phyloP scores from a whole-genome alignment of 2,888 invertebrate species.

The Heliconius aoede region DNA sequence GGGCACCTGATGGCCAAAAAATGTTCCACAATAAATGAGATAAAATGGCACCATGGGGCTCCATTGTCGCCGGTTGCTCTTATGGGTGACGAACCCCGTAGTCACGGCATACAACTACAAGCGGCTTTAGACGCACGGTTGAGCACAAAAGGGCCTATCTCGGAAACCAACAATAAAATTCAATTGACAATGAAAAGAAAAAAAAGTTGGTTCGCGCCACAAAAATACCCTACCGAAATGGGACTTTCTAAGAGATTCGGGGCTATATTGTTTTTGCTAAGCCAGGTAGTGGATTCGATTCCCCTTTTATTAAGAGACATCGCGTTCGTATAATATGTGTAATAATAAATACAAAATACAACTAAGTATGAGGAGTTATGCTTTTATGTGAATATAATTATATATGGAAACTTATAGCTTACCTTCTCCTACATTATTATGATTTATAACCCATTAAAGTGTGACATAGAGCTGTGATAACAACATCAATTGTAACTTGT shows the following conservation, averaged over 20 bases:
- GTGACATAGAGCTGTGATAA: neutral
- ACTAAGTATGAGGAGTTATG: neutral
- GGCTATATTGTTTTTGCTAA: slow-evolving; percentile 73
- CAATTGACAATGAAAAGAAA: slow-evolving; percentile 79
- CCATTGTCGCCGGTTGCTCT: slow-evolving; percentile 76
- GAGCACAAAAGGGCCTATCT: slow-evolving; percentile 79
- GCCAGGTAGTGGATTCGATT: slow-evolving; percentile 64
- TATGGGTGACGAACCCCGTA: slow-evolving; percentile 59
- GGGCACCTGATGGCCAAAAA: slow-evolving; percentile 70
- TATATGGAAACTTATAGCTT: neutral
- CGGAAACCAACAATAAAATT: slow-evolving; percentile 82
- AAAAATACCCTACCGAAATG: slow-evolving; percentile 76
- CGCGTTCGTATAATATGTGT: slow-evolving; percentile 28
- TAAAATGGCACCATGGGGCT: slow-evolving; percentile 75
- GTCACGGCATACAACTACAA: slow-evolving; percentile 62
- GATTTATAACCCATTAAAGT: slow-evolving; percentile 18
- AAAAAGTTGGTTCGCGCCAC: slow-evolving; percentile 70
- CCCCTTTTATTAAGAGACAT: slow-evolving; percentile 46
- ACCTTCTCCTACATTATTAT: neutral
- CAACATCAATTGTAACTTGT: slow-evolving; percentile 2
- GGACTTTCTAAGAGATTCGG: slow-evolving; percentile 74
- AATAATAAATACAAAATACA: slow-evolving; percentile 33
- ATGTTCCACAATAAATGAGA: slow-evolving; percentile 71
- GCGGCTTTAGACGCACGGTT: slow-evolving; percentile 81
- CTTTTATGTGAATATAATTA: slow-evolving; percentile 8